Evolutionary conservation across 2,113 vertebrate genomes (phyloP).

Genomic region (Sander vitreus): DNA sequence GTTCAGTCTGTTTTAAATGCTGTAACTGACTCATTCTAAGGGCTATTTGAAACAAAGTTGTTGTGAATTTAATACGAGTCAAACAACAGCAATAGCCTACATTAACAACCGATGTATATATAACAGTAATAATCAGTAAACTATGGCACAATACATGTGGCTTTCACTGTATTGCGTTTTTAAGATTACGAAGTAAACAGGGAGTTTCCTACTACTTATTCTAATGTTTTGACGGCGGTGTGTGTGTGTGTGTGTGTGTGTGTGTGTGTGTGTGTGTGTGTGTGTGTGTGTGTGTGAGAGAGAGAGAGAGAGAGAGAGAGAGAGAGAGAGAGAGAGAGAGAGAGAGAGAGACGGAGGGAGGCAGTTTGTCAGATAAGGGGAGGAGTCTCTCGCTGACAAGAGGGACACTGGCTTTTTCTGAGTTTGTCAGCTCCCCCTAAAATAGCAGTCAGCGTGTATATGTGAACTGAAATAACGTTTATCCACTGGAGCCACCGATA

Average conservation of each 20-base stretch:
- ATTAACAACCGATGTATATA: neutral
- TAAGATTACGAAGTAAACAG: neutral
- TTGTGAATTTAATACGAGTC: neutral
- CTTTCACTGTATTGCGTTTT: neutral
- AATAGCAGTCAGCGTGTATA: constrained; percentile 86
- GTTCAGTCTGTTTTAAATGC: neutral
- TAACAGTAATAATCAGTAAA: neutral
- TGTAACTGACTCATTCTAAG: neutral
- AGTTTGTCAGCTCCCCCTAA: constrained; percentile 88
- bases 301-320: constrained; percentile 32
- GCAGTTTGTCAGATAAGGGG: constrained; percentile 74
- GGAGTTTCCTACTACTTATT: constrained; percentile 38
- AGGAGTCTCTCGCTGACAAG: constrained; percentile 84
- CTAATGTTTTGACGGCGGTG: constrained; percentile 44
- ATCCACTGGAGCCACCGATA: constrained; percentile 84
- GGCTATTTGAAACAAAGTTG: neutral
- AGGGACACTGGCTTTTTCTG: constrained; percentile 84
- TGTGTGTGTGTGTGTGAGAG: neutral
- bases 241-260: neutral
- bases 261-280: neutral
- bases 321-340: constrained; percentile 35
- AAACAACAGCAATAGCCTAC: neutral
- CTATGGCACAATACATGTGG: neutral
- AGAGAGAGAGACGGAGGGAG: constrained; percentile 43
- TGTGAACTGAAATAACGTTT: constrained; percentile 86